Conservation (phyloP, 2,113 vertebrate genomes). For the sheep (Ovis aries) region ARS-UI_Ramb_v3.0 NC_056077.1:13603501-13604000, state of each 20-base stretch:
- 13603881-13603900: background rate
- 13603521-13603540: background rate
- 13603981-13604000: background rate
- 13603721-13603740: background rate
- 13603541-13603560: background rate
- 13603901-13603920: background rate
- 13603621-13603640: background rate
- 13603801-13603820: background rate
- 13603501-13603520: background rate
- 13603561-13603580: background rate
- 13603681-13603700: background rate
- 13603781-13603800: background rate
- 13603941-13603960: background rate
- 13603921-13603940: background rate
- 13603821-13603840: background rate
- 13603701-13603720: background rate
- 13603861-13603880: background rate
- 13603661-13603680: background rate
- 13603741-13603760: background rate
- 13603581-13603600: background rate
- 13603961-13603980: background rate
- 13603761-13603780: background rate
- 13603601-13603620: background rate
- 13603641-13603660: background rate
- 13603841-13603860: background rate